These are phyloP conservation scores for Ceuthmochares aereus DNA, from an alignment of 2,113 vertebrate species.

Conservation along the genomic window DNA sequence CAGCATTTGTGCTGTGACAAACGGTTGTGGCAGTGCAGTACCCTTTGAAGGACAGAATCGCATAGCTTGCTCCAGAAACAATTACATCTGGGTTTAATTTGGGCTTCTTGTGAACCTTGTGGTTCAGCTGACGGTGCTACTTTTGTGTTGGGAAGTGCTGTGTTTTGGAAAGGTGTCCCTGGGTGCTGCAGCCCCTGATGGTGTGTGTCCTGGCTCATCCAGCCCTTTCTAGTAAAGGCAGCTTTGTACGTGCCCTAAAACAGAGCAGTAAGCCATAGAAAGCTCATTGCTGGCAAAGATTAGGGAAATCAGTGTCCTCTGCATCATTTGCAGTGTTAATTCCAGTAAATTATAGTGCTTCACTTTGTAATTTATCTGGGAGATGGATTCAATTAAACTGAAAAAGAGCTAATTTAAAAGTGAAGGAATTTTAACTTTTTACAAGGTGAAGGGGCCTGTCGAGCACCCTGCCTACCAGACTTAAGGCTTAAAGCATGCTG, in stretches of 20 bases:
- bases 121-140: not conserved
- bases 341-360: not conserved
- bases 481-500: conserved; percentile 50
- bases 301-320: not conserved
- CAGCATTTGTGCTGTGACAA: not conserved
- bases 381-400: conserved; percentile 41
- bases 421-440: conserved; percentile 12
- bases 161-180: not conserved
- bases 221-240: not conserved
- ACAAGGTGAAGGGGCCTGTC: not conserved
- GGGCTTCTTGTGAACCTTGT: fast-evolving
- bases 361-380: conserved; percentile 25
- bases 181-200: not conserved
- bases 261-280: not conserved
- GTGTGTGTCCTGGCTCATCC: not conserved
- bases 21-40: not conserved
- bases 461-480: conserved; percentile 14
- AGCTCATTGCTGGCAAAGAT: not conserved
- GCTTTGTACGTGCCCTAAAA: not conserved
- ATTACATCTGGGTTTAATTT: not conserved
- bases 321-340: not conserved
- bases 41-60: not conserved
- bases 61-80: not conserved
- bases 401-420: conserved; percentile 46
- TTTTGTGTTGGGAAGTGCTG: not conserved